phyloP scores from a whole-genome alignment of 1,140 invertebrate species.

The Hycleus cichorii region DNA sequence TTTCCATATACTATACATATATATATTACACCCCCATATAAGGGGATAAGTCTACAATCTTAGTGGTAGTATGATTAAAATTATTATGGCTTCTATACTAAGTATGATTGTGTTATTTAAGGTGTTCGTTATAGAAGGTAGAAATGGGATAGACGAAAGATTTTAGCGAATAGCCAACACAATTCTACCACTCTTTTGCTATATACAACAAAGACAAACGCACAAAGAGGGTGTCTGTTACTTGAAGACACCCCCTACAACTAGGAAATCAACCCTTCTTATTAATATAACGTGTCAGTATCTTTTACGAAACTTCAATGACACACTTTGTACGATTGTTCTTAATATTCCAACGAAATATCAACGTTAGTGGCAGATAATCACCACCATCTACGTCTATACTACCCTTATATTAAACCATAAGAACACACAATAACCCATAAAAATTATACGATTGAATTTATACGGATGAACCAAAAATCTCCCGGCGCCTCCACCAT shows the following conservation, averaged over 20 bases:
- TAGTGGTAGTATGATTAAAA: constrained; percentile 29
- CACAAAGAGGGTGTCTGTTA: too few relatives aligned
- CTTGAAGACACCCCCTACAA: too few relatives aligned
- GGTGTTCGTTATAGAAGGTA: constrained; percentile 14
- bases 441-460: too few relatives aligned
- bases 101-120: constrained; percentile 34
- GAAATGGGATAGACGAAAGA: background rate
- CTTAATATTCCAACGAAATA: constrained; percentile 14
- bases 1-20: background rate
- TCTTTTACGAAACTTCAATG: constrained; percentile 8
- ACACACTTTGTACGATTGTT: constrained; percentile 17
- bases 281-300: constrained; percentile 18
- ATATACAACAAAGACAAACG: too few relatives aligned
- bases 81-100: constrained; percentile 26
- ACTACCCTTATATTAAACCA: too few relatives aligned
- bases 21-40: background rate
- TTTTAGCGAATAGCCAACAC: too few relatives aligned
- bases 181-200: too few relatives aligned
- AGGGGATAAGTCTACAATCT: background rate
- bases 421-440: too few relatives aligned
- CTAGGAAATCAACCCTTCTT: background rate
- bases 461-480: too few relatives aligned
- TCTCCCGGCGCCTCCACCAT: too few relatives aligned
- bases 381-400: too few relatives aligned
- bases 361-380: too few relatives aligned